Evolutionary conservation across 2,888 invertebrate genomes (phyloP).

Genomic region (Melieria omissa): DNA sequence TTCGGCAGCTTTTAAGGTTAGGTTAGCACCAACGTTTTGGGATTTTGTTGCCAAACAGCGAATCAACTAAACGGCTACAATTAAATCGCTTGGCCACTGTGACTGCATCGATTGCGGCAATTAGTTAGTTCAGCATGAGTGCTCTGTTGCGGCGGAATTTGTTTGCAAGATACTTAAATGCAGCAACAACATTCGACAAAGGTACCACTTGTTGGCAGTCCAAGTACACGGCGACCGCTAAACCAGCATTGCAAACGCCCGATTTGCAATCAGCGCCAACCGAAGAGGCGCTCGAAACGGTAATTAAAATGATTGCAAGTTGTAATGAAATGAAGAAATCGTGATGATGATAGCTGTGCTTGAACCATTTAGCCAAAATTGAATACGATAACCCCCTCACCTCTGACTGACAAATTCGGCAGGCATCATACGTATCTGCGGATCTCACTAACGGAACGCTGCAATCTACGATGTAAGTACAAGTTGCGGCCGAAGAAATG

Average conservation of each 20-base stretch:
- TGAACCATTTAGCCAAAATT: conserved; percentile 10
- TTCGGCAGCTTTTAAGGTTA: no score
- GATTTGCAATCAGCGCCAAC: neutral
- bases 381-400: conserved; percentile 41
- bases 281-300: conserved; percentile 3
- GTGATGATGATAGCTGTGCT: neutral
- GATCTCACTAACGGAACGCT: conserved; percentile 95
- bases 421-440: conserved; percentile 92
- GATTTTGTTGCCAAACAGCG: no score
- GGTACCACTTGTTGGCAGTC: neutral
- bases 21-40: no score
- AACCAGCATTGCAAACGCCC: no score
- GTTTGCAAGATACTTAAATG: no score
- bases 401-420: conserved; percentile 84
- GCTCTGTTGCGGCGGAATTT: no score
- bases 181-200: no score
- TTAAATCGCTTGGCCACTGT: no score
- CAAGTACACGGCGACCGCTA: neutral
- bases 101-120: no score
- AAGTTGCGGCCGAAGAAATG: neutral
- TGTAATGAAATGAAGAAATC: no score
- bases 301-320: neutral
- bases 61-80: no score
- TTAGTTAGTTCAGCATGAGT: no score
- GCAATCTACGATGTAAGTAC: conserved; percentile 94